Base-by-base conservation (phyloP, 2,888 invertebrate species). In the Itoplectis maculator region DNA sequence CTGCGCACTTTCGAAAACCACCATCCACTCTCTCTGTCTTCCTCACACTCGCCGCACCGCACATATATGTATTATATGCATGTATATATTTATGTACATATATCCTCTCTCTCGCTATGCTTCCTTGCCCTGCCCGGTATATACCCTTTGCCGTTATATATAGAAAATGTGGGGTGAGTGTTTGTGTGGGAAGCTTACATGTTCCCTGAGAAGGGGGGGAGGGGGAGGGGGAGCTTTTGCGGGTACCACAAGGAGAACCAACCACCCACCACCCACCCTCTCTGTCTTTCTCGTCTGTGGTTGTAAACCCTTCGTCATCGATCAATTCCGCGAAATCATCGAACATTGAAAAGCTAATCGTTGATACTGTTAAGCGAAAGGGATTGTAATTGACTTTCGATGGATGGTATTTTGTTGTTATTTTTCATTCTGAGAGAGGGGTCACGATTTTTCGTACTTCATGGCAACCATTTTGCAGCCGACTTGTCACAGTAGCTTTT, bases 261-360 rank as follows among this genome's bases (percentile, higher is more conserved):
- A 70, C n/a, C 81, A 49, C 51, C 35, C 37, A 40, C 75, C 69
- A 2, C 5, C 29, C 29, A 3, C 29, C 29, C 3, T 29, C 29
- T 29, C 29, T 29, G 2, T 29, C 29, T 29, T 5, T 29, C 29
- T 29, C 66, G 29, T 23, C 42, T 13, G 23, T 59, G 35, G 11
- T 11, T 0, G n/a, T 8, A 8, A 66, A 35, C 75, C 84, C 86
- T 54, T 42, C 89, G 89, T 90, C 88, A 90, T 90, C 89, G 90
- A 61, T 61, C 37, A 92, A 92, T 92, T 91, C 89, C 89, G 88
- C 89, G 86, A 90, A 92, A 92, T 92, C 92, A 92, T 92, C 91
- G 92, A 92, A 92, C 92, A 92, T 92, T 92, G 92, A 92, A 92
- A 92, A 92, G 88, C 88, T 47, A 81, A 72, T 77, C 18, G 20